Percentiles rank a stretch among this genome's conserved stretches.
Evolutionary conservation across 2,888 invertebrate genomes (phyloP).

Genomic region (Amblyteles armatorius): DNA sequence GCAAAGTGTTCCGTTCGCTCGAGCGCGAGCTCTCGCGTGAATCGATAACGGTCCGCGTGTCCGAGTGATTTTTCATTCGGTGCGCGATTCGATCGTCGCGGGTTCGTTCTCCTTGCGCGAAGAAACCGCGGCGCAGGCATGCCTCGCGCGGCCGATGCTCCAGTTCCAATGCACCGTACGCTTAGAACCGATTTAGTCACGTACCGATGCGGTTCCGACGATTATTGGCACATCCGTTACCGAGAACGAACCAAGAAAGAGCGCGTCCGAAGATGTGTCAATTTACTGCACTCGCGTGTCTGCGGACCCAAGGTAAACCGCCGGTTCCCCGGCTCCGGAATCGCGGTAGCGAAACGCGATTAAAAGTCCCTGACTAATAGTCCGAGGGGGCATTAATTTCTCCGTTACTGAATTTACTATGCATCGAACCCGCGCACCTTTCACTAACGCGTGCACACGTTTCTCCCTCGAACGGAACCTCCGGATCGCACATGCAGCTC

Average conservation of each 20-base stretch:
- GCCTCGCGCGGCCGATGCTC: conserved; percentile 39
- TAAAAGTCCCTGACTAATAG: conserved; percentile 58
- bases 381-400: conserved; percentile 53
- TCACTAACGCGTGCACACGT: conserved; percentile 53
- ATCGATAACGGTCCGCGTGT: conserved; percentile 53
- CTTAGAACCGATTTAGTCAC: conserved; percentile 46
- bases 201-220: conserved; percentile 39
- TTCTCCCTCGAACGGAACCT: conserved; percentile 56
- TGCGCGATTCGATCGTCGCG: conserved; percentile 46
- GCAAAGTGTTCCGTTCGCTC: conserved; percentile 29
- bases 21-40: conserved; percentile 53
- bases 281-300: background rate
- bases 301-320: background rate
- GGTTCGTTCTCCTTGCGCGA: conserved; percentile 30
- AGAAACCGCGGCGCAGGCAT: conserved; percentile 7
- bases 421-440: conserved; percentile 55
- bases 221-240: conserved; percentile 61
- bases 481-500: conserved; percentile 26
- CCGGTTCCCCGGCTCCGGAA: background rate
- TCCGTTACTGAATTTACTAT: conserved; percentile 60
- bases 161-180: conserved; percentile 57
- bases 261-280: conserved; percentile 8
- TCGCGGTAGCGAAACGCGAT: conserved; percentile 55
- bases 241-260: background rate
- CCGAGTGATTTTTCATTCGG: conserved; percentile 56